Evolutionary conservation across 2,888 invertebrate genomes (phyloP).

Genomic region (Limnephilus auricula): DNA sequence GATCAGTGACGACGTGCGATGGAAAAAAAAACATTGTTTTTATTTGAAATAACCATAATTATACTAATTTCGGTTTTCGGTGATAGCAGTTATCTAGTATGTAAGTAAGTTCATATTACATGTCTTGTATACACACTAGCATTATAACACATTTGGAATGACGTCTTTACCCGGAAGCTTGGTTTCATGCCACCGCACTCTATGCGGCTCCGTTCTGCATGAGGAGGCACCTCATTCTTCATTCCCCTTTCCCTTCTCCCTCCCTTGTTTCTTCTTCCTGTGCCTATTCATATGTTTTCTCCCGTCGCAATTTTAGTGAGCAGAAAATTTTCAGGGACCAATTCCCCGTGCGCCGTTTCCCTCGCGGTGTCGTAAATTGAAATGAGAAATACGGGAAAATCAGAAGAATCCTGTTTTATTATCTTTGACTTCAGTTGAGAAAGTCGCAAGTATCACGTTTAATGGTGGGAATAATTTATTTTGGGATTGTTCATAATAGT

Average conservation of each 20-base stretch:
- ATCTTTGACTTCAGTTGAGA: neutral
- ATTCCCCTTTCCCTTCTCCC: neutral
- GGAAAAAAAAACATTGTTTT: no score
- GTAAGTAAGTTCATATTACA: neutral
- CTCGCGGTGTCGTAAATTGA: neutral
- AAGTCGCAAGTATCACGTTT: neutral
- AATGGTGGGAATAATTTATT: neutral
- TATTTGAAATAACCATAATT: no score
- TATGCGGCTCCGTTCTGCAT: slow-evolving; percentile 39
- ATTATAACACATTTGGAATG: slow-evolving; percentile 25
- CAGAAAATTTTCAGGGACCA: slow-evolving; percentile 10
- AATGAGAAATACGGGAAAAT: neutral
- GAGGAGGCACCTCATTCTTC: neutral
- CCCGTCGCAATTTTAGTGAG: slow-evolving; percentile 28
- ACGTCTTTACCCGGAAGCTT: slow-evolving; percentile 8
- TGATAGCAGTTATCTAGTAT: no score
- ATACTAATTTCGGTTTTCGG: no score
- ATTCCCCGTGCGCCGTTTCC: neutral
- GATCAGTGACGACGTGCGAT: no score
- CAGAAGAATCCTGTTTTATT: neutral
- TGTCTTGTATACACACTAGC: neutral
- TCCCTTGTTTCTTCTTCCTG: neutral
- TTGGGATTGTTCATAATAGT: neutral
- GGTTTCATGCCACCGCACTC: slow-evolving; percentile 2
- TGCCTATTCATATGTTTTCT: slow-evolving; percentile 40